Evolutionary conservation across 1,140 invertebrate genomes (phyloP).

Genomic region (Macrosteles quadrilineatus): DNA sequence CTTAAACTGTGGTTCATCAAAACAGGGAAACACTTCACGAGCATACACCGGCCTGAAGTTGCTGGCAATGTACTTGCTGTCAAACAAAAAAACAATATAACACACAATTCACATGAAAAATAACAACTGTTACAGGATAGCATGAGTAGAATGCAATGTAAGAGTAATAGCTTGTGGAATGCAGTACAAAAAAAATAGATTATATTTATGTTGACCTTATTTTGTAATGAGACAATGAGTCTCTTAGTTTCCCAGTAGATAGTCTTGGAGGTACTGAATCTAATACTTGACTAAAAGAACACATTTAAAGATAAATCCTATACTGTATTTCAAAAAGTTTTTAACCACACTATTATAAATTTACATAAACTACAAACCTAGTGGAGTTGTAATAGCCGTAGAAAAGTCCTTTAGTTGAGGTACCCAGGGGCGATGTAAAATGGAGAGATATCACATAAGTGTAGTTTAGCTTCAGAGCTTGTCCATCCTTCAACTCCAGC

Average conservation of each 20-base stretch:
- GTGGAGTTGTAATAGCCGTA: background rate
- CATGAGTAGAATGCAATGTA: no score
- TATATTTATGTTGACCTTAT: no score
- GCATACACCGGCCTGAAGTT: constrained; percentile 64
- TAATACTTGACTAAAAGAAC: no score
- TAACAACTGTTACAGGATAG: background rate
- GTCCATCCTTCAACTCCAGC: background rate
- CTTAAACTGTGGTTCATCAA: constrained; percentile 66
- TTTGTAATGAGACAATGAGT: no score
- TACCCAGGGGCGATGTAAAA: background rate
- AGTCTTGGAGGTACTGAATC: no score
- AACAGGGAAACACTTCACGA: constrained; percentile 64
- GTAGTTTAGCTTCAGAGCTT: background rate
- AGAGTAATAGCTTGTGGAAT: no score
- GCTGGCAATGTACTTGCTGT: constrained; percentile 45
- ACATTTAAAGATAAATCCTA: no score
- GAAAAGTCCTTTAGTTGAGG: background rate
- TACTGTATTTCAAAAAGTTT: no score
- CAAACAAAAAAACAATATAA: background rate
- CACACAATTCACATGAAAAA: background rate
- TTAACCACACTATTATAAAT: no score
- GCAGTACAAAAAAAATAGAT: no score
- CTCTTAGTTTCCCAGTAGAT: no score
- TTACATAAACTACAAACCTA: no score
- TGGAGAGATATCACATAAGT: background rate